phyloP scores from a whole-genome alignment of 2,113 vertebrate species.

The Cisticola juncidis region DNA sequence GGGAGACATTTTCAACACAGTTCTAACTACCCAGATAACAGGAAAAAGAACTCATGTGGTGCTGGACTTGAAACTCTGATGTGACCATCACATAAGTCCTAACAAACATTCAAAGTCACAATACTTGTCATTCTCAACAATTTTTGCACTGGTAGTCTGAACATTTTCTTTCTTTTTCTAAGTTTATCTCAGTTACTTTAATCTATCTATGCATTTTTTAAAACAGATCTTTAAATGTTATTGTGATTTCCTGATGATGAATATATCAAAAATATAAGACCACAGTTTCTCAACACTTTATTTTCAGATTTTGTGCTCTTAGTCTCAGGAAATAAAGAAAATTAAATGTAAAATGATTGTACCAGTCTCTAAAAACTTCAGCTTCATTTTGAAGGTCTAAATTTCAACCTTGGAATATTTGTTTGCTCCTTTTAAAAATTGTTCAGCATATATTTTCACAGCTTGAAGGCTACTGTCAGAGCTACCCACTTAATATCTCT shows the following conservation, averaged over 20 bases:
- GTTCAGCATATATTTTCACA: background rate
- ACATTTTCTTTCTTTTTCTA: background rate
- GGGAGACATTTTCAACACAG: background rate
- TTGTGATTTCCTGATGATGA: background rate
- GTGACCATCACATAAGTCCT: background rate
- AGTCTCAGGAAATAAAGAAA: background rate
- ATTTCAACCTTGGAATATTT: background rate
- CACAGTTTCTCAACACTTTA: background rate
- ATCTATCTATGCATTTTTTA: background rate
- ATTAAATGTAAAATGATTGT: background rate
- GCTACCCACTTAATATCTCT: background rate
- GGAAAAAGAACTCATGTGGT: background rate
- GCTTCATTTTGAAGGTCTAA: background rate
- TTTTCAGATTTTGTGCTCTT: background rate
- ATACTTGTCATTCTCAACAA: background rate
- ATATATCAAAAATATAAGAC: background rate
- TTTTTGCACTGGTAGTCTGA: background rate
- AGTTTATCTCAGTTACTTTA: background rate
- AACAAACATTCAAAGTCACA: background rate
- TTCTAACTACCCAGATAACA: rapidly evolving
- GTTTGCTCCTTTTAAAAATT: background rate
- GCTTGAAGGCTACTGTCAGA: background rate
- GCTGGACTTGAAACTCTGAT: background rate
- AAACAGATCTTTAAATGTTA: background rate
- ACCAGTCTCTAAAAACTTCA: background rate